A percentile compares a stretch with the other conserved stretches of the same genome.
These are phyloP conservation scores for Pitta sordida DNA, from an alignment of 2,113 vertebrate genomes.

Conservation along the genomic window DNA sequence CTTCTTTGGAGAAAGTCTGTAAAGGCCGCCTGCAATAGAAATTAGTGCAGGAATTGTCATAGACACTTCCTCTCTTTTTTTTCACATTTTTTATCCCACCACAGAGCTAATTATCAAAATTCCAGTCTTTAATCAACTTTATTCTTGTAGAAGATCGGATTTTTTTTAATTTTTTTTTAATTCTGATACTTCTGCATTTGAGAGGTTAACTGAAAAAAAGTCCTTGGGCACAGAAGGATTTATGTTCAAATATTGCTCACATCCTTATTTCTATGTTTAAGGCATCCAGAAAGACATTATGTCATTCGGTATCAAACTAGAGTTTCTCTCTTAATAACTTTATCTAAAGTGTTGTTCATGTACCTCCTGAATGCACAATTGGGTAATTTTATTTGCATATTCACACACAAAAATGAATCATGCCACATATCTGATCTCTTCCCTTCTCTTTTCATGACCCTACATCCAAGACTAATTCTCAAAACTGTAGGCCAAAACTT, in stretches of 20 bases:
- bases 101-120: not conserved
- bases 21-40: slow-evolving; percentile 77
- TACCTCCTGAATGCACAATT: not conserved
- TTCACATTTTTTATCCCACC: not conserved
- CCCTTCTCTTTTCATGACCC: not conserved
- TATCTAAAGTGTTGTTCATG: not conserved
- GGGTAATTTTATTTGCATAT: not conserved
- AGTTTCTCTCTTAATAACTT: not conserved
- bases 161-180: not conserved
- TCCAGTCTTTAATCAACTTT: not conserved
- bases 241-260: not conserved
- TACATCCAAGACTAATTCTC: not conserved
- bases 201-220: not conserved
- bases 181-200: not conserved
- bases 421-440: not conserved
- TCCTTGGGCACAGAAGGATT: not conserved
- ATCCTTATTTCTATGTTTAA: not conserved
- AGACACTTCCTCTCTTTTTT: not conserved
- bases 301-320: not conserved
- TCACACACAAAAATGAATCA: not conserved
- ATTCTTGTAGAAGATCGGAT: not conserved
- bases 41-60: not conserved
- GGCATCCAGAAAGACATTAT: not conserved
- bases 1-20: slow-evolving; percentile 84
- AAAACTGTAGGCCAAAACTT: not conserved